Evolutionary conservation across 64 coral and sea anemone species (phyloP).

Genomic region (Astreopora myriophthalma): DNA sequence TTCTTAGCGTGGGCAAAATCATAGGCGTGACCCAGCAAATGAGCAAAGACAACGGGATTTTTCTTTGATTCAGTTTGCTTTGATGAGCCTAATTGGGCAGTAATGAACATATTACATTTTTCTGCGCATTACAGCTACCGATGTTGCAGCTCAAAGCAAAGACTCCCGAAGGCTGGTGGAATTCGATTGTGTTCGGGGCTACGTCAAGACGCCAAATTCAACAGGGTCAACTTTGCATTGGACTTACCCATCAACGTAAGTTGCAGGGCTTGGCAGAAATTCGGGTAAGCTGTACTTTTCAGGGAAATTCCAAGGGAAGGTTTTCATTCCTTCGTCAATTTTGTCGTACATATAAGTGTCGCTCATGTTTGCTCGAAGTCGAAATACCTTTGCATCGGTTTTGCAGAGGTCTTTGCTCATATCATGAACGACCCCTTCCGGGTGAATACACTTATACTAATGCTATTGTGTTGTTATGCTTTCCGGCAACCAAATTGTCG

Average conservation of each 20-base stretch:
- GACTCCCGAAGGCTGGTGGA: not conserved
- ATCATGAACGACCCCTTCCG: not conserved
- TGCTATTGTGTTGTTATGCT: not conserved
- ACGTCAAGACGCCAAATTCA: too few species aligned
- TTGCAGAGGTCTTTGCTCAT: not conserved
- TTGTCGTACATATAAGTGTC: conserved; percentile 8
- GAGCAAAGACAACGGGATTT: too few species aligned
- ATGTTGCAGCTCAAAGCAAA: not conserved
- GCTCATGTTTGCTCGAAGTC: not conserved
- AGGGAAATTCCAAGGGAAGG: conserved; percentile 17
- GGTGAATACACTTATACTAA: not conserved
- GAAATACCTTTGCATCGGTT: conserved; percentile 1
- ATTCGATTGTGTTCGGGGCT: too few species aligned
- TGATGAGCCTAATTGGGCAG: too few species aligned
- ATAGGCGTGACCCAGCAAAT: not conserved
- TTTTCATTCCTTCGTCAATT: conserved; percentile 40
- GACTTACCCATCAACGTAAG: not conserved
- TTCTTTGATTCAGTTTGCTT: not conserved
- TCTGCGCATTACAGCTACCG: too few species aligned
- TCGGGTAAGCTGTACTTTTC: conserved; percentile 20
- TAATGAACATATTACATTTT: too few species aligned
- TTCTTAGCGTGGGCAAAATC: not conserved
- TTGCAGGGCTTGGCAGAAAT: conserved; percentile 9
- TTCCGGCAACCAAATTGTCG: not conserved
- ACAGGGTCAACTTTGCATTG: not conserved